A percentile compares a stretch with the other conserved stretches of the same genome.
Evolutionary conservation across 2,113 vertebrate species (phyloP).

Genomic region (Colius striatus): DNA sequence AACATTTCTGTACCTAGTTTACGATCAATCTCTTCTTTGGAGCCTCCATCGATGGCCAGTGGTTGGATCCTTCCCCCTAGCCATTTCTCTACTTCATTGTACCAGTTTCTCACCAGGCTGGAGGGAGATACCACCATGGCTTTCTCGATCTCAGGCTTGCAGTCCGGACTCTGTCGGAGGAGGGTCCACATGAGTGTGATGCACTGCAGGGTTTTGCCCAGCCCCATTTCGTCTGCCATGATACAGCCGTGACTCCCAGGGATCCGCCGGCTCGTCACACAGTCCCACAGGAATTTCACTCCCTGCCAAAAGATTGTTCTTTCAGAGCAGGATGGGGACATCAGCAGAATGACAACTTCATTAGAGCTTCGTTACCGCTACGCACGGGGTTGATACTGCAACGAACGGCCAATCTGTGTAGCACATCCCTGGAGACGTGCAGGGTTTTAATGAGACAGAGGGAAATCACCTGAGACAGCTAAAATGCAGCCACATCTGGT

Average conservation of each 20-base stretch:
- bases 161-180: conserved; percentile 90
- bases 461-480: neutral
- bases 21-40: conserved; percentile 90
- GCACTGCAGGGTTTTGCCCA: conserved; percentile 97
- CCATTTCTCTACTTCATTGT: conserved; percentile 96
- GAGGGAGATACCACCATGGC: conserved; percentile 94
- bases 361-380: neutral
- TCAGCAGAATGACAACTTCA: neutral
- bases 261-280: conserved; percentile 90
- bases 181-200: conserved; percentile 95
- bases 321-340: conserved; percentile 12
- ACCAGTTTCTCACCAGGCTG: conserved; percentile 97
- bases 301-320: conserved; percentile 78
- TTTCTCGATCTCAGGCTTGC: conserved; percentile 93
- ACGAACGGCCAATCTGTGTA: neutral
- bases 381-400: neutral
- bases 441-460: neutral
- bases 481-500: neutral
- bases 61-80: conserved; percentile 90
- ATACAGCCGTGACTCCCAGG: conserved; percentile 90
- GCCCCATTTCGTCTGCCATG: conserved; percentile 98
- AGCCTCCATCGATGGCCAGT: conserved; percentile 93
- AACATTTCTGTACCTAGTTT: conserved; percentile 82
- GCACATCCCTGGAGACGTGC: neutral
- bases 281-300: conserved; percentile 98